Evolutionary conservation across 2,797 vertebrate species (phyloP).

Genomic region (Platalea minor): DNA sequence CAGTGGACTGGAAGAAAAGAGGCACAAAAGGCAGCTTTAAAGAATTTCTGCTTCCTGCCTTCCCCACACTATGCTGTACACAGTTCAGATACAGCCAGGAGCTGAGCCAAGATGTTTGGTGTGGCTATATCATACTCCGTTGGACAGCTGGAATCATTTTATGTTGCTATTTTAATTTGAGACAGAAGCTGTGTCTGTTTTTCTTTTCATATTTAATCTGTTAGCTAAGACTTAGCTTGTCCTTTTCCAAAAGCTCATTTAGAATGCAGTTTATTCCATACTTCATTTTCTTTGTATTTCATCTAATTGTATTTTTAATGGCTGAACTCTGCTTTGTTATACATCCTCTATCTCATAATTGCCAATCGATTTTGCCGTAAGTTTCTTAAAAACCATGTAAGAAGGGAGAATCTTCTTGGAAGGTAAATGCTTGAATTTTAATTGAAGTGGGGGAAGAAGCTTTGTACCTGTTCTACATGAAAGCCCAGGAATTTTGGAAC

Average conservation of each 20-base stretch:
- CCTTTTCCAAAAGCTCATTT: background rate
- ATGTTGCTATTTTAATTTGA: constrained; percentile 59
- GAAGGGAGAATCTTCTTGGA: background rate
- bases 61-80: background rate
- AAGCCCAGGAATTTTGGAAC: background rate
- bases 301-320: background rate
- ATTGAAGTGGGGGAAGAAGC: background rate
- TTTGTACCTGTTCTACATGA: background rate
- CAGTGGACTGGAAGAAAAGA: background rate
- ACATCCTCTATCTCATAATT: background rate
- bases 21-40: background rate
- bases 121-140: constrained; percentile 12
- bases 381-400: background rate
- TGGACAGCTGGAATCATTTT: constrained; percentile 50
- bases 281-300: background rate
- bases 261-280: background rate
- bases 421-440: background rate
- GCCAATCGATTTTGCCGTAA: background rate
- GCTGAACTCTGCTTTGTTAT: background rate
- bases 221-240: constrained; percentile 23
- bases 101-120: constrained; percentile 26
- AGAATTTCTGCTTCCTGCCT: background rate
- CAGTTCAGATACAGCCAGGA: background rate
- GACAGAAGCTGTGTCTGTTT: constrained; percentile 38
- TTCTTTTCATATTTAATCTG: constrained; percentile 46